Evolutionary conservation across 2,888 invertebrate species (phyloP).

Genomic region (Drosophila macrospina): DNA sequence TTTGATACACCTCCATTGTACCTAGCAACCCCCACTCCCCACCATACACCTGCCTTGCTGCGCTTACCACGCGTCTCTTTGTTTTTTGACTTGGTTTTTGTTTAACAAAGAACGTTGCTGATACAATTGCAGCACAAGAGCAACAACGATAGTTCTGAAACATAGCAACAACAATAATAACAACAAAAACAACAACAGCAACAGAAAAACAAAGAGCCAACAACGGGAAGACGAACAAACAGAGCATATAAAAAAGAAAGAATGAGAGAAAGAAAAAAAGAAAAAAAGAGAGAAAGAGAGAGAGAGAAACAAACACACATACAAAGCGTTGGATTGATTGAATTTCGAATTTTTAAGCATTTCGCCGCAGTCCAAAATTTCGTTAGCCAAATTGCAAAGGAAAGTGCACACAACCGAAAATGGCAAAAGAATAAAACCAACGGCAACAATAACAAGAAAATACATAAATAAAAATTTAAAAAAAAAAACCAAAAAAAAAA

Average conservation of each 20-base stretch:
- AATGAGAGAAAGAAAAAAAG: conserved; percentile 13
- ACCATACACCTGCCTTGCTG: background rate
- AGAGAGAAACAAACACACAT: conserved; percentile 3
- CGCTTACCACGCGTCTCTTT: conserved; percentile 34
- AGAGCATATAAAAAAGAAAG: conserved; percentile 8
- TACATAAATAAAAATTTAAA: conserved; percentile 13
- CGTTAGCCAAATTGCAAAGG: conserved; percentile 62
- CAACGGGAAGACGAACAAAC: conserved; percentile 8
- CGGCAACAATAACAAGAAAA: conserved; percentile 15
- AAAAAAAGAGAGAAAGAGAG: conserved; percentile 18
- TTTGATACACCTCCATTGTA: too few species aligned
- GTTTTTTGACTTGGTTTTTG: conserved; percentile 56
- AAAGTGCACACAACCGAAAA: conserved; percentile 55
- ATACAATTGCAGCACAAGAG: conserved; percentile 66
- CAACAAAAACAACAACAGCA: conserved; percentile 52
- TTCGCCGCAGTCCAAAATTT: conserved; percentile 73
- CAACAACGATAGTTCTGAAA: conserved; percentile 51
- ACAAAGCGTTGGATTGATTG: conserved; percentile 75
- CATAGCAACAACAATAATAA: conserved; percentile 26
- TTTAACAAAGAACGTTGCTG: conserved; percentile 64
- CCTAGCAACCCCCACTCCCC: background rate
- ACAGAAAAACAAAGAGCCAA: conserved; percentile 12
- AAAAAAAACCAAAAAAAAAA: conserved; percentile 19
- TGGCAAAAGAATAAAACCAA: conserved; percentile 35
- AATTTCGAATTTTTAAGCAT: conserved; percentile 78